These are phyloP conservation scores for Heloderma charlesbogerti DNA, from an alignment of 2,113 vertebrate species.

Conservation along the genomic window DNA sequence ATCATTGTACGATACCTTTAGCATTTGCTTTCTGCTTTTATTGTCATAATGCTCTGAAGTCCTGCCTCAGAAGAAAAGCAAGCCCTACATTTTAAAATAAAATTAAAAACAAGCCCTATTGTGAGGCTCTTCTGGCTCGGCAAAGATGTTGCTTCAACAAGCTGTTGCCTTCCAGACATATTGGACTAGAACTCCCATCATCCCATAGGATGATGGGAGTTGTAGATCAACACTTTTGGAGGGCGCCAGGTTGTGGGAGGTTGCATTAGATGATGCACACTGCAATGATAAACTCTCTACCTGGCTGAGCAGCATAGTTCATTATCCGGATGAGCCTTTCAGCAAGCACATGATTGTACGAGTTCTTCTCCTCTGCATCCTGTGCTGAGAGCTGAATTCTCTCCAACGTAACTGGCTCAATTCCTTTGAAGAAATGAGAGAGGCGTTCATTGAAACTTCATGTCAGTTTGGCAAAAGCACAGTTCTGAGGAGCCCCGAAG, in stretches of 20 bases:
- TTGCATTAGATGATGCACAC: not conserved
- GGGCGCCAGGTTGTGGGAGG: not conserved
- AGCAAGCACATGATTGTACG: slow-evolving; percentile 91
- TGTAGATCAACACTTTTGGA: not conserved
- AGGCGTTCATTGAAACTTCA: not conserved
- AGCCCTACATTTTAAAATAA: not conserved
- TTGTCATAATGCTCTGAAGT: not conserved
- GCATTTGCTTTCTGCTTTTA: not conserved
- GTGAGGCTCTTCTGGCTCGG: not conserved
- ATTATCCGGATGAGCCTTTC: slow-evolving; percentile 95
- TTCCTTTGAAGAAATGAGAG: slow-evolving; percentile 78
- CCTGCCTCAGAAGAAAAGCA: no score
- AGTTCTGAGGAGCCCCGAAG: not conserved
- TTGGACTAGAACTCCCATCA: no score
- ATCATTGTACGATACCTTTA: no score
- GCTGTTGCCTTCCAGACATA: not conserved
- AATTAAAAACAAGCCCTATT: not conserved
- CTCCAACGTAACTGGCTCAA: slow-evolving; percentile 89
- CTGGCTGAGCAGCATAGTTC: slow-evolving; percentile 92
- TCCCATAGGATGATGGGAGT: no score
- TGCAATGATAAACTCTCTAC: slow-evolving; percentile 66
- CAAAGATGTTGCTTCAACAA: no score
- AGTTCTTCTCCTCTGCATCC: slow-evolving; percentile 82
- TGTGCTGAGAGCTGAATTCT: slow-evolving; percentile 91
- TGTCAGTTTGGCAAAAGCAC: not conserved